Conservation (phyloP, 2,888 invertebrate genomes). For the Ochropleura plecta region DNA sequence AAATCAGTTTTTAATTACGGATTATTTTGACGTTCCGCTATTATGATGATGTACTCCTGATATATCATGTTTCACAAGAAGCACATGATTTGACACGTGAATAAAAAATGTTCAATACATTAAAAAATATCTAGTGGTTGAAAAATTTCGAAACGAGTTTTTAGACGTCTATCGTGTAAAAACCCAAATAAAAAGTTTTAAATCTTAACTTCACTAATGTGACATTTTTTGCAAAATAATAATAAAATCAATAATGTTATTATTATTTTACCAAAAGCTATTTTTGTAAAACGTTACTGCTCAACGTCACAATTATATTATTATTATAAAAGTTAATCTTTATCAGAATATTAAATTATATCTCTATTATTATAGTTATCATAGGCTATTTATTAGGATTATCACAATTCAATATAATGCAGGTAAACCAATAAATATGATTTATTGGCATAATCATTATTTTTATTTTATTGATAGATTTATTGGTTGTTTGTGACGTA, state of each 20-base stretch:
- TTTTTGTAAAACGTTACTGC: slow-evolving; percentile 10
- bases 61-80: background rate
- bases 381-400: slow-evolving; percentile 32
- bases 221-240: slow-evolving; percentile 3
- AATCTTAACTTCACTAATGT: background rate
- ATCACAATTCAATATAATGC: slow-evolving; percentile 39
- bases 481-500: slow-evolving; percentile 25
- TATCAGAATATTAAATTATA: slow-evolving; percentile 41
- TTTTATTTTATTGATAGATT: slow-evolving; percentile 25
- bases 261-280: background rate
- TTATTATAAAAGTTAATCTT: background rate
- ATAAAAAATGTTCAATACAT: background rate
- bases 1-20: slow-evolving; percentile 35
- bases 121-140: background rate
- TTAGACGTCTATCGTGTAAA: background rate
- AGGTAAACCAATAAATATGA: slow-evolving; percentile 47
- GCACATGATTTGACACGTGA: slow-evolving; percentile 22
- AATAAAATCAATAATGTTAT: background rate
- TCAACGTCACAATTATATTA: slow-evolving; percentile 33
- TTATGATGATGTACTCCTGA: background rate
- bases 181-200: background rate
- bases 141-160: background rate
- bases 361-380: slow-evolving; percentile 36
- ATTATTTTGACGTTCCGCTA: slow-evolving; percentile 28
- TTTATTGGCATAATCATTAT: slow-evolving; percentile 38